Percentiles rank a stretch among this genome's conserved stretches.
These are phyloP conservation scores for Hylomyscus alleni DNA, from an alignment of 2,797 vertebrate species.

Conservation along the genomic window DNA sequence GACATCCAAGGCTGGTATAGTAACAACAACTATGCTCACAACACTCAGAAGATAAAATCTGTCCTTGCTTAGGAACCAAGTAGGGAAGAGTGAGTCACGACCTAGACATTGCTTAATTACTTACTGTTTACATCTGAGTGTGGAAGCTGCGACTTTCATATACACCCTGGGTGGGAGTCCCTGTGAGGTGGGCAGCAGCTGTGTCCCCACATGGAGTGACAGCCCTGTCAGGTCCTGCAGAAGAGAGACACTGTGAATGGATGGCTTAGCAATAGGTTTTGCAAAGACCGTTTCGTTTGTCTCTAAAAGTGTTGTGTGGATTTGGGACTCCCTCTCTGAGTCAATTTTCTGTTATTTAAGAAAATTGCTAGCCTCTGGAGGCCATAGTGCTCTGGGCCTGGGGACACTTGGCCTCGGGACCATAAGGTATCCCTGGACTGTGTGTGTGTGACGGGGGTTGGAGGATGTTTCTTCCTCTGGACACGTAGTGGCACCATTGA, in stretches of 20 bases:
- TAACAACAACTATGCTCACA: background rate
- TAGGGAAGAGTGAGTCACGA: no score
- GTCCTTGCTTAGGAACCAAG: background rate
- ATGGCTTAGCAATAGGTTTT: background rate
- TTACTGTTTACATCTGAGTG: background rate
- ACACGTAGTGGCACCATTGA: background rate
- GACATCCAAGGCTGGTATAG: background rate
- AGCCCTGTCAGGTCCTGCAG: no score
- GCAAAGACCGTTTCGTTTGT: background rate
- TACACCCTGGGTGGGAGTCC: background rate
- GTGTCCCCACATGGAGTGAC: background rate
- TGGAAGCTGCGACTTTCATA: background rate
- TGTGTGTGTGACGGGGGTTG: background rate
- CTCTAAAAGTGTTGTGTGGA: background rate
- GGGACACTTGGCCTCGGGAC: background rate
- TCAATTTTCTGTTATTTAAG: background rate
- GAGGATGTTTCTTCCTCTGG: background rate
- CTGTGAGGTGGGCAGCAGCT: background rate
- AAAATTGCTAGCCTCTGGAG: background rate
- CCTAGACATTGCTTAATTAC: background rate
- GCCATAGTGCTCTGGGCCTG: background rate
- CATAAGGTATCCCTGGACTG: background rate
- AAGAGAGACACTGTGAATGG: background rate
- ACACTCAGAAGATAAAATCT: background rate
- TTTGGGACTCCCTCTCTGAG: background rate